These are phyloP conservation scores for Diorhabda carinulata DNA, from an alignment of 1,140 invertebrate genomes.

Conservation along the genomic window DNA sequence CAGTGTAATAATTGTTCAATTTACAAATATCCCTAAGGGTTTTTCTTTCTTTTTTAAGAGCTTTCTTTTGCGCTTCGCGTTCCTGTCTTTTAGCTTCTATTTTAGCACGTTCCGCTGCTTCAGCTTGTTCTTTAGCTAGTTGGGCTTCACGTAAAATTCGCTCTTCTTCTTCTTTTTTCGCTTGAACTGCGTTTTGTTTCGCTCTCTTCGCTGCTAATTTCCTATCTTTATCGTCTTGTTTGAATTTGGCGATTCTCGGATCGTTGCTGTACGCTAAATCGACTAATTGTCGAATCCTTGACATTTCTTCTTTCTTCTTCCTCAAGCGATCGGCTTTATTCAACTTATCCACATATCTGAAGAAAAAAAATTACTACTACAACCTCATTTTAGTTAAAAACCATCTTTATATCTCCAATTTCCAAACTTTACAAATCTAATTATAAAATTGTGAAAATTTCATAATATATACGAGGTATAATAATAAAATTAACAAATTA, in stretches of 20 bases:
- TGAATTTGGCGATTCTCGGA: slow-evolving; percentile 87
- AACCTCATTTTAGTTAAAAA: too few relatives aligned
- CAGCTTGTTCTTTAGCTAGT: slow-evolving; percentile 76
- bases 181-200: slow-evolving; percentile 82
- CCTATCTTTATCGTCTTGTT: slow-evolving; percentile 88
- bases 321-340: slow-evolving; percentile 89
- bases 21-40: slow-evolving; percentile 79
- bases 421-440: too few relatives aligned
- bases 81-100: slow-evolving; percentile 82
- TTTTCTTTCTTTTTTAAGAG: slow-evolving; percentile 83
- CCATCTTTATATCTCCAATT: too few relatives aligned
- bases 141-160: slow-evolving; percentile 64
- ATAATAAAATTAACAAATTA: too few relatives aligned
- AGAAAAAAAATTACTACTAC: neutral
- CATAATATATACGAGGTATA: too few relatives aligned
- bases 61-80: slow-evolving; percentile 77
- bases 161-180: slow-evolving; percentile 81
- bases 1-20: slow-evolving; percentile 80
- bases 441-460: too few relatives aligned
- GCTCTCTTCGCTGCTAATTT: slow-evolving; percentile 87
- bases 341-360: slow-evolving; percentile 90
- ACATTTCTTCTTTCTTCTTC: slow-evolving; percentile 95
- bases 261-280: slow-evolving; percentile 93
- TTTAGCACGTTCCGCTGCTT: slow-evolving; percentile 73
- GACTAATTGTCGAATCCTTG: slow-evolving; percentile 81